Percentiles rank a stretch among this genome's conserved stretches.
These are phyloP conservation scores for Patiria miniata DNA, from an alignment of 35 echinoderm and acorn worm species.

Conservation along the genomic window DNA sequence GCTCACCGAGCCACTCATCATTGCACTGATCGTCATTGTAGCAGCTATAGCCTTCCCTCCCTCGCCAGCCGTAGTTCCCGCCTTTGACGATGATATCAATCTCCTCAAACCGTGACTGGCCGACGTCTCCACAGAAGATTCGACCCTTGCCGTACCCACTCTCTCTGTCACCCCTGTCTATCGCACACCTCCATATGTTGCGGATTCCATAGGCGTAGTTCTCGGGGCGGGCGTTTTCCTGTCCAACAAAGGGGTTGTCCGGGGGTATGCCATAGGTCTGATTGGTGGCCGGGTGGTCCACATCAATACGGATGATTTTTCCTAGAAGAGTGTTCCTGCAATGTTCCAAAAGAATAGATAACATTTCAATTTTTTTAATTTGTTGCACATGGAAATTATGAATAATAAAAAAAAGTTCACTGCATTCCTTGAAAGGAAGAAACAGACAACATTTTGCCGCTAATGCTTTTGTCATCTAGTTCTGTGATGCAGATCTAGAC, in stretches of 20 bases:
- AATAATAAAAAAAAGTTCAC: background rate
- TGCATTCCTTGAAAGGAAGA: background rate
- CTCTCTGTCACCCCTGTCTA: conserved; percentile 70
- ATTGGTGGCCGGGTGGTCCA: conserved; percentile 53
- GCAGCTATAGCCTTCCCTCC: conserved; percentile 72
- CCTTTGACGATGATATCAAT: conserved; percentile 93
- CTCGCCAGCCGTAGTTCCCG: conserved; percentile 93
- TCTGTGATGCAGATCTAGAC: too few species aligned
- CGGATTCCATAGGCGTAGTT: conserved; percentile 89
- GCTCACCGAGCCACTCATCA: conserved; percentile 47
- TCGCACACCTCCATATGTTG: conserved; percentile 93
- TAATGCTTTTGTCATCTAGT: too few species aligned
- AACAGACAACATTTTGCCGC: background rate
- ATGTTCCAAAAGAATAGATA: background rate
- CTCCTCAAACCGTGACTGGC: conserved; percentile 81
- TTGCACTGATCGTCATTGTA: conserved; percentile 68
- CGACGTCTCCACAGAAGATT: conserved; percentile 96
- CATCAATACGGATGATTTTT: conserved; percentile 82
- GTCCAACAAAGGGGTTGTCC: conserved; percentile 77
- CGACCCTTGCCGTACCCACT: conserved; percentile 80
- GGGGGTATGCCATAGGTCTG: conserved; percentile 73
- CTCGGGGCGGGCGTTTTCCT: conserved; percentile 47
- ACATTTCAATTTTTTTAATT: background rate
- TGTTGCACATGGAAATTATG: background rate
- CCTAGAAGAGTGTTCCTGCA: conserved; percentile 71